phyloP scores from a whole-genome alignment of 2,113 vertebrate genomes.

The Argyrosomus japonicus region DNA sequence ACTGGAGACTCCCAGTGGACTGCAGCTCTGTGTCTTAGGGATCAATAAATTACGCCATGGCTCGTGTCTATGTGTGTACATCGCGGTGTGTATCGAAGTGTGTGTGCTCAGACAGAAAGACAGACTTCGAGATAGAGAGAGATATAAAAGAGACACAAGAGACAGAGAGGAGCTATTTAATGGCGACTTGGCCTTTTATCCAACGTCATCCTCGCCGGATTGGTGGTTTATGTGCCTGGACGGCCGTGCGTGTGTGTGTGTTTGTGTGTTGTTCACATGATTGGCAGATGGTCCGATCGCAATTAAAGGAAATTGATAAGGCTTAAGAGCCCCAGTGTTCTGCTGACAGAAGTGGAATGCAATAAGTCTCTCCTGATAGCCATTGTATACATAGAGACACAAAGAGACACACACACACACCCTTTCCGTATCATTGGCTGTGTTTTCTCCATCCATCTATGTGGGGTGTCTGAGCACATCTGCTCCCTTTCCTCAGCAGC shows the following conservation, averaged over 20 bases:
- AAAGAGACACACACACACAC: constrained; percentile 36
- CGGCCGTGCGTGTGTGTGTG: neutral
- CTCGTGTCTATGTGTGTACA: constrained; percentile 39
- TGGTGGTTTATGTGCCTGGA: constrained; percentile 26
- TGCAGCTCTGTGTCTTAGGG: constrained; percentile 48
- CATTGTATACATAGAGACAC: constrained; percentile 51
- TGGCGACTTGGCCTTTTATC: constrained; percentile 56
- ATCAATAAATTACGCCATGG: constrained; percentile 67
- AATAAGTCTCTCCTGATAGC: constrained; percentile 56
- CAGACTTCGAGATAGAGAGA: constrained; percentile 13
- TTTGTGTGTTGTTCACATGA: constrained; percentile 50
- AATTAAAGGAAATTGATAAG: constrained; percentile 80
- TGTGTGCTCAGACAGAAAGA: constrained; percentile 31
- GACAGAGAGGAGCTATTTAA: constrained; percentile 53
- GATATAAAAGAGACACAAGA: constrained; percentile 45
- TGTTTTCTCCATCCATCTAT: constrained; percentile 47
- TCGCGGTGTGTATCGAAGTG: neutral
- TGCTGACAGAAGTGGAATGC: constrained; percentile 76
- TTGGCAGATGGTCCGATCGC: constrained; percentile 73
- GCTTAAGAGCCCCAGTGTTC: constrained; percentile 64
- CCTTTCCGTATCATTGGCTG: constrained; percentile 21
- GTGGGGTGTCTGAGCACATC: constrained; percentile 65
- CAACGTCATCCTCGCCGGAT: constrained; percentile 40
- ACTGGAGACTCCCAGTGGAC: constrained; percentile 58
- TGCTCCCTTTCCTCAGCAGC: constrained; percentile 58